These are phyloP conservation scores for Lysandra bellargus DNA, from an alignment of 2,888 invertebrate species.

Conservation along the genomic window DNA sequence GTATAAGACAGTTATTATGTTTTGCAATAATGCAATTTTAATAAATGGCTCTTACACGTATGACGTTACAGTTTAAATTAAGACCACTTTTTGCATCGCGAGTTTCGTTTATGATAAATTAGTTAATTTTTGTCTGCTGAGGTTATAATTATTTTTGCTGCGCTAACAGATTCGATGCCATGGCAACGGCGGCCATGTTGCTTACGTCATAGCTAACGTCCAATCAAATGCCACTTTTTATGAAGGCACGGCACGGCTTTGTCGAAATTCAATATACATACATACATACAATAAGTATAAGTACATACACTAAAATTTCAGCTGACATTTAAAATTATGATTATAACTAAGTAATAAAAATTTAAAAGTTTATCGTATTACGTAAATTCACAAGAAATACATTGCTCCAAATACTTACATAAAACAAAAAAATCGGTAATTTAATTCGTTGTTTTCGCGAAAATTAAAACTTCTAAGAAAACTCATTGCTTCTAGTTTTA, in stretches of 20 bases:
- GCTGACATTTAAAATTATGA: background rate
- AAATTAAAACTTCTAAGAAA: background rate
- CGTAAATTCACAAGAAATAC: background rate
- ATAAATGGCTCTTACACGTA: constrained; percentile 2
- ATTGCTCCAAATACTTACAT: background rate
- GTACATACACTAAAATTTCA: background rate
- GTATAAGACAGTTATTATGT: background rate
- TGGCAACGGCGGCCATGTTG: background rate
- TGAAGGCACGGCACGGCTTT: background rate
- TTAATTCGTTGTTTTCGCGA: constrained; percentile 1
- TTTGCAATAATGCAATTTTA: constrained; percentile 2
- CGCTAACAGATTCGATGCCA: background rate
- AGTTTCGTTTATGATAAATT: background rate
- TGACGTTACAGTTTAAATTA: constrained; percentile 13
- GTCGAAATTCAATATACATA: background rate
- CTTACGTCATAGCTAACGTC: background rate
- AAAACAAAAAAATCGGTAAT: background rate
- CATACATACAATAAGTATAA: background rate
- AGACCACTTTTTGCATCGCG: background rate
- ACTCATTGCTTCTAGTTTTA: background rate
- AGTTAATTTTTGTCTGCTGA: background rate
- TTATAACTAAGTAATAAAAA: background rate
- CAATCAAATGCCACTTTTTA: background rate
- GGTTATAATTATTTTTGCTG: background rate
- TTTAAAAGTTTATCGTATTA: background rate